These are phyloP conservation scores for Luffia ferchaultella DNA, from an alignment of 2,888 invertebrate genomes.

Conservation along the genomic window DNA sequence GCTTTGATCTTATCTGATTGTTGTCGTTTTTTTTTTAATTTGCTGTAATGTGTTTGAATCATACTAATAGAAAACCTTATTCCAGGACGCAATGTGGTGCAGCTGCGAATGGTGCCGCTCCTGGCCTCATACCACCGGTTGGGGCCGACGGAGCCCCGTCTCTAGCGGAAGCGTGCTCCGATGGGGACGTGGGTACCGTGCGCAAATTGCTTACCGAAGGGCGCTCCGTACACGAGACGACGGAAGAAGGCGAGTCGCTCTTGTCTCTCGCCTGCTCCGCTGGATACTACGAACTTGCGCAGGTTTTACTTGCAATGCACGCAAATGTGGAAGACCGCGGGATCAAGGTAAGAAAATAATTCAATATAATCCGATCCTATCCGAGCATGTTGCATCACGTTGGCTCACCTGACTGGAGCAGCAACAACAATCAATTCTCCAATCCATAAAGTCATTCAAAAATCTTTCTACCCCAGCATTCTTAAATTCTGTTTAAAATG, in stretches of 20 bases:
- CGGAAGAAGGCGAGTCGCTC: conserved; percentile 96
- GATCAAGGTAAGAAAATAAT: conserved; percentile 69
- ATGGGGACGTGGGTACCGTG: conserved; percentile 94
- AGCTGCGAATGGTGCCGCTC: conserved; percentile 45
- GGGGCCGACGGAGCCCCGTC: conserved; percentile 72
- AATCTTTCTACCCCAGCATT: too few species aligned
- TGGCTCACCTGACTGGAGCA: too few species aligned
- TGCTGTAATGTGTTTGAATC: neutral
- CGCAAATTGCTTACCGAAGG: conserved; percentile 92
- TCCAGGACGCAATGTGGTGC: conserved; percentile 55
- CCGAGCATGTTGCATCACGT: too few species aligned
- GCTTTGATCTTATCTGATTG: conserved; percentile 66
- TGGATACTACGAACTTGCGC: conserved; percentile 96
- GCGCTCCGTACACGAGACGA: conserved; percentile 93
- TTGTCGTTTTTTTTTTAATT: neutral
- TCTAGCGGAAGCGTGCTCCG: conserved; percentile 91
- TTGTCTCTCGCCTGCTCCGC: conserved; percentile 96
- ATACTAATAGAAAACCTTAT: neutral
- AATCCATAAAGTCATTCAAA: too few species aligned
- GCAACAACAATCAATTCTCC: too few species aligned
- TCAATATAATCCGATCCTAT: too few species aligned
- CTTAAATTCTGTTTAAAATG: too few species aligned
- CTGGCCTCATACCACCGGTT: conserved; percentile 27
- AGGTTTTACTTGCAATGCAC: conserved; percentile 96
- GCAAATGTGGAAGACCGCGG: conserved; percentile 98